phyloP scores from a whole-genome alignment of 2,797 vertebrate genomes.

The Spinibarbus caldwelli region DNA sequence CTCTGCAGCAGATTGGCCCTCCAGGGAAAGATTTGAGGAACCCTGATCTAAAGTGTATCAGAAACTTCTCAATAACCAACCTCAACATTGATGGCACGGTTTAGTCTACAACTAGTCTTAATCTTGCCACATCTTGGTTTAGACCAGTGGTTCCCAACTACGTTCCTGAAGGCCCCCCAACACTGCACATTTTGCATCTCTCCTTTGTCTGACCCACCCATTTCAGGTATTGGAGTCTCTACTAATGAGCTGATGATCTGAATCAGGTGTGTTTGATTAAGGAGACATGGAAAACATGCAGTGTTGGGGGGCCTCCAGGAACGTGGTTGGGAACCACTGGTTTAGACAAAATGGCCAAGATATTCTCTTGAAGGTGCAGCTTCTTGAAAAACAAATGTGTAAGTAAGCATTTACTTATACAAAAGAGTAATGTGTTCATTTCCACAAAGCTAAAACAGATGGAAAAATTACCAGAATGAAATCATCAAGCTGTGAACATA shows the following conservation, averaged over 20 bases:
- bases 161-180: no score
- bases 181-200: no score
- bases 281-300: no score
- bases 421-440: constrained; percentile 34
- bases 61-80: background rate
- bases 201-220: no score
- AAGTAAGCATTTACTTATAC: constrained; percentile 25
- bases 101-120: background rate
- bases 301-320: no score
- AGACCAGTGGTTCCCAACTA: no score
- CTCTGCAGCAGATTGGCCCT: no score
- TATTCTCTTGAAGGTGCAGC: constrained; percentile 5
- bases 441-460: constrained; percentile 25
- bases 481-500: constrained; percentile 29
- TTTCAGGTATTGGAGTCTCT: no score
- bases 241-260: no score
- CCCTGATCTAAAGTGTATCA: background rate
- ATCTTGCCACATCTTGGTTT: background rate
- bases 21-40: no score
- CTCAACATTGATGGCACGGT: background rate
- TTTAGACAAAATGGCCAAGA: background rate
- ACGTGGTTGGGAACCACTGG: no score
- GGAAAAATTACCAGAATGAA: constrained; percentile 21
- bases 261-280: no score
- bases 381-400: constrained; percentile 28